Percentiles rank a stretch among this genome's conserved stretches.
phyloP scores from a whole-genome alignment of 2,113 vertebrate species.

The Heptranchias perlo region DNA sequence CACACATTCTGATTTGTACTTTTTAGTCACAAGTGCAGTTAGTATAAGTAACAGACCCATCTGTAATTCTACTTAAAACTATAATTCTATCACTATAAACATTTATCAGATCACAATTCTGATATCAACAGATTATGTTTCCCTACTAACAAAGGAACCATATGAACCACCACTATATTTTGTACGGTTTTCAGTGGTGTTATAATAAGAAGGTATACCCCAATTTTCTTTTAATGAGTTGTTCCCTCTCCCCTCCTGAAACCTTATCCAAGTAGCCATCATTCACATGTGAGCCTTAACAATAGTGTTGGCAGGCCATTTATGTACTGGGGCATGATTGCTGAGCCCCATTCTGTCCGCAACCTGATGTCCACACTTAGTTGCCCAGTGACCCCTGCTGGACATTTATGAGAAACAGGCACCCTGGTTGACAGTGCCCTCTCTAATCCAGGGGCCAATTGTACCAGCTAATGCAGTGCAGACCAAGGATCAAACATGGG shows the following conservation, averaged over 20 bases:
- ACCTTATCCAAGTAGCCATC: background rate
- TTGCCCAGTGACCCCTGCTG: no score
- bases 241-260: background rate
- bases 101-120: background rate
- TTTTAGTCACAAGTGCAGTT: background rate
- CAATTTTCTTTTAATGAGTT: background rate
- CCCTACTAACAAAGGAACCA: background rate
- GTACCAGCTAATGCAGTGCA: background rate
- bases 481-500: background rate
- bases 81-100: background rate
- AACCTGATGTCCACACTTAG: background rate
- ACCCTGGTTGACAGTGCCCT: background rate
- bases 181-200: background rate
- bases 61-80: background rate
- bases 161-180: background rate
- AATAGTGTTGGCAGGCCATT: background rate
- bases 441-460: background rate
- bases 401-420: background rate
- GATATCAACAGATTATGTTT: background rate
- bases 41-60: background rate
- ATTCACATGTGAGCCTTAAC: background rate
- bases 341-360: background rate
- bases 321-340: background rate
- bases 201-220: background rate
- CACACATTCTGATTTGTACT: background rate